Evolutionary conservation across 2,797 vertebrate genomes (phyloP).

Genomic region (Apogon talboti): DNA sequence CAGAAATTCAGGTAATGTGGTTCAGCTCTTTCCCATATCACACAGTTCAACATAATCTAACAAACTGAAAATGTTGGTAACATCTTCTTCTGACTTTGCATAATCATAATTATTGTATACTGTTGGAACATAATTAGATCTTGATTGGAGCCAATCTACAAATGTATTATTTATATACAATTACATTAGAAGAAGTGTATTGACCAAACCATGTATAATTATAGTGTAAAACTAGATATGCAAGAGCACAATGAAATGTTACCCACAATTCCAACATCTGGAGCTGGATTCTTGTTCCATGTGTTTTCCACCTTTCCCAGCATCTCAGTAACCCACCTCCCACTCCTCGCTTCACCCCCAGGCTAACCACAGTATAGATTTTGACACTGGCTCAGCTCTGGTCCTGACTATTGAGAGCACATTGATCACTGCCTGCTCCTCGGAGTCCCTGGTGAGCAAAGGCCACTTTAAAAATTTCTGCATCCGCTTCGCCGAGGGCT

Average conservation of each 20-base stretch:
- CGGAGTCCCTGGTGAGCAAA: conserved; percentile 98
- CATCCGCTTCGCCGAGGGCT: conserved; percentile 98
- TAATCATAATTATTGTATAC: not conserved
- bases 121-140: not conserved
- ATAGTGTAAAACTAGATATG: not conserved
- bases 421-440: conserved; percentile 98
- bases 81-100: conserved; percentile 43
- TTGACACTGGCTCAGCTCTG: conserved; percentile 95
- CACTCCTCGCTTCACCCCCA: conserved; percentile 62
- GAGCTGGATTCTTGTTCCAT: conserved; percentile 33
- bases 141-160: not conserved
- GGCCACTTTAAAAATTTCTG: conserved; percentile 99
- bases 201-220: not conserved
- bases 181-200: not conserved
- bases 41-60: conserved; percentile 37
- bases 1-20: conserved; percentile 29
- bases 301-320: not conserved
- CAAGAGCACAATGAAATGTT: conserved; percentile 53
- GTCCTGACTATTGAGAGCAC: conserved; percentile 99
- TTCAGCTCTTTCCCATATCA: conserved; percentile 1
- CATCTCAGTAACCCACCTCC: conserved; percentile 20
- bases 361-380: conserved; percentile 94
- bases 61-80: conserved; percentile 41
- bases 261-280: conserved; percentile 27
- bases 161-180: not conserved